phyloP scores from a whole-genome alignment of 1,140 invertebrate genomes.

The Protaetia brevitarsis region DNA sequence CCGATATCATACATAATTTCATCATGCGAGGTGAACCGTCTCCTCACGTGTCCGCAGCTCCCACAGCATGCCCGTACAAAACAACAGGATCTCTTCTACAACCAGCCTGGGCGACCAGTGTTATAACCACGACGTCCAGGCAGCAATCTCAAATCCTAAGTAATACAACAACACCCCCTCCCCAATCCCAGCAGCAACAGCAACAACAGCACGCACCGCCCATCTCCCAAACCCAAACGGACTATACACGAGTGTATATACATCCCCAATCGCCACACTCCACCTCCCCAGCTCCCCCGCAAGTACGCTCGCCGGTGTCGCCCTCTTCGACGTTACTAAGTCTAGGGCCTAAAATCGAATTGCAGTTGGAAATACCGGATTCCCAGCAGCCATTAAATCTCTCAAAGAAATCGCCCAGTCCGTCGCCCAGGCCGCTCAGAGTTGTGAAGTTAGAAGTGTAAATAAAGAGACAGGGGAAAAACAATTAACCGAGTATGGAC shows the following conservation, averaged over 20 bases:
- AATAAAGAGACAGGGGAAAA: constrained; percentile 24
- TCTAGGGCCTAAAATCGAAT: constrained; percentile 60
- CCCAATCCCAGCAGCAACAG: background rate
- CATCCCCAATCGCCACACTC: constrained; percentile 51
- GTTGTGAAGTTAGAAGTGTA: constrained; percentile 60
- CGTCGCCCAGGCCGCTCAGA: constrained; percentile 63
- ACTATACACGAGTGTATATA: constrained; percentile 48
- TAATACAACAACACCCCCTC: constrained; percentile 31
- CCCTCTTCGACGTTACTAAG: constrained; percentile 45
- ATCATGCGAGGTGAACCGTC: constrained; percentile 70
- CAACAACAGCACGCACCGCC: constrained; percentile 28
- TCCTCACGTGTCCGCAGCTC: constrained; percentile 38
- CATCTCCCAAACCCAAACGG: constrained; percentile 37
- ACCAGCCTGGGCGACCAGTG: constrained; percentile 47
- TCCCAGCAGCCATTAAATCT: constrained; percentile 81
- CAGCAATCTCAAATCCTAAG: constrained; percentile 26
- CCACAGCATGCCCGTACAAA: constrained; percentile 47
- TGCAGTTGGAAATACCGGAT: constrained; percentile 77
- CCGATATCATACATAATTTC: constrained; percentile 85
- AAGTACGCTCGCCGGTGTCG: constrained; percentile 50
- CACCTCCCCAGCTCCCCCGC: constrained; percentile 52
- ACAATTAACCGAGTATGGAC: constrained; percentile 9
- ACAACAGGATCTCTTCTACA: constrained; percentile 35
- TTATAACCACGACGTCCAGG: constrained; percentile 50
- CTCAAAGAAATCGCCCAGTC: constrained; percentile 83